Percentiles rank a stretch among this genome's conserved stretches.
These are phyloP conservation scores for Parazoanthus atlanticus DNA, from an alignment of 92 coral and sea anemone species.

Conservation along the genomic window DNA sequence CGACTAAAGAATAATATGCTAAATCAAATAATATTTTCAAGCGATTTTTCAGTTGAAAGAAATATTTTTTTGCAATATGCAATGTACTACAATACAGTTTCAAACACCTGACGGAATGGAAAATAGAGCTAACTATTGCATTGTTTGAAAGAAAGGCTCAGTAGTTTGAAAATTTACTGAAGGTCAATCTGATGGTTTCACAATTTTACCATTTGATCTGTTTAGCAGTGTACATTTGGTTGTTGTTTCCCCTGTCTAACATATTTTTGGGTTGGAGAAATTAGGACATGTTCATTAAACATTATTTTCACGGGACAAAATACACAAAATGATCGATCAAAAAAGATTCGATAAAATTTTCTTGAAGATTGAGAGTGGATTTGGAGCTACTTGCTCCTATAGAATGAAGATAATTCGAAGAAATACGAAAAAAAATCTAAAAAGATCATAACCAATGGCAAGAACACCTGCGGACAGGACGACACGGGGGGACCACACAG, in stretches of 20 bases:
- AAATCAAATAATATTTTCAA: no score
- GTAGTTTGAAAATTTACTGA: not conserved
- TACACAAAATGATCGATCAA: not conserved
- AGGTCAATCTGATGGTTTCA: not conserved
- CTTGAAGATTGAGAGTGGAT: not conserved
- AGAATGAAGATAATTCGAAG: not conserved
- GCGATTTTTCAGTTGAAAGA: not conserved
- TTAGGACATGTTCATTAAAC: not conserved
- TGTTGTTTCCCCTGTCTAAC: not conserved
- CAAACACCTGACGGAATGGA: not conserved
- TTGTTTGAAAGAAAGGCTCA: not conserved
- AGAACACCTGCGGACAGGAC: conserved; percentile 17
- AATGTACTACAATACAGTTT: no score
- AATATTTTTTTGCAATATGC: no score
- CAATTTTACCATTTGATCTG: not conserved
- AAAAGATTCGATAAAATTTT: no score
- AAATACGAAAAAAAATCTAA: no score
- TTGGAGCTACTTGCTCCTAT: not conserved
- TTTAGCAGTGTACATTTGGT: not conserved
- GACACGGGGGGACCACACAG: not conserved
- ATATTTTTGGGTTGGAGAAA: not conserved
- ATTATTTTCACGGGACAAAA: not conserved
- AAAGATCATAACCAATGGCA: no score
- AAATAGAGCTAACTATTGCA: not conserved
- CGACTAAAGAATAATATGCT: no score